phyloP scores from a whole-genome alignment of 2,797 vertebrate genomes.

The Rhabdomys pumilio region DNA sequence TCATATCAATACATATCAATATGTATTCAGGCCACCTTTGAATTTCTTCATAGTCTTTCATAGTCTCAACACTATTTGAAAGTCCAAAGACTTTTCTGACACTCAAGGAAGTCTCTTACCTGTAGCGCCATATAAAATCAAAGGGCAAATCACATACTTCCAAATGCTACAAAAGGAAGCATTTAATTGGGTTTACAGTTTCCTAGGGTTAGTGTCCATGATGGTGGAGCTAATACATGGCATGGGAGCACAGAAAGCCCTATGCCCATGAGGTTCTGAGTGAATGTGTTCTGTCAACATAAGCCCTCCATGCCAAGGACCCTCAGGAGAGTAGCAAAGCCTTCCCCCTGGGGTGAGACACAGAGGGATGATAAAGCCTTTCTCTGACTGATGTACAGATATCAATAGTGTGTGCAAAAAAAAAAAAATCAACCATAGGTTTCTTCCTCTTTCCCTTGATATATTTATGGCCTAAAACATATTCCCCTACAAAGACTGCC shows the following conservation, averaged over 20 bases:
- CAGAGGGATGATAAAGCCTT: not conserved
- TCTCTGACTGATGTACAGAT: not conserved
- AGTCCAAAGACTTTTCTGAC: too few species aligned
- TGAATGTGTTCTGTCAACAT: not conserved
- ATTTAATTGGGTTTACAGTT: not conserved
- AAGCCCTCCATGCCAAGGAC: not conserved
- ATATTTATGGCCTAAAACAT: not conserved
- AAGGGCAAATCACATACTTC: too few species aligned
- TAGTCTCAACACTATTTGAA: too few species aligned
- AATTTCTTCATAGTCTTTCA: too few species aligned
- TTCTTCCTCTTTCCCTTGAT: not conserved
- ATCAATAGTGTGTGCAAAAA: too few species aligned
- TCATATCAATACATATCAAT: too few species aligned
- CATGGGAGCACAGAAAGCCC: not conserved
- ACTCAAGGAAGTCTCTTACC: too few species aligned
- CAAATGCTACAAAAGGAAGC: not conserved
- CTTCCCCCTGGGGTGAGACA: not conserved
- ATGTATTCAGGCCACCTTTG: too few species aligned
- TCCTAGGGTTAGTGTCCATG: not conserved
- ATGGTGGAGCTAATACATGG: not conserved
- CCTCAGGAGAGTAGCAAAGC: not conserved
- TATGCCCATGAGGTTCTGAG: not conserved
- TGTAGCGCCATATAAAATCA: too few species aligned
- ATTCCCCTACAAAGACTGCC: not conserved
- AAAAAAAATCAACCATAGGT: not conserved